Base-by-base conservation (phyloP, 1,140 invertebrate genomes). In the Phenacoccus solenopsis region DNA sequence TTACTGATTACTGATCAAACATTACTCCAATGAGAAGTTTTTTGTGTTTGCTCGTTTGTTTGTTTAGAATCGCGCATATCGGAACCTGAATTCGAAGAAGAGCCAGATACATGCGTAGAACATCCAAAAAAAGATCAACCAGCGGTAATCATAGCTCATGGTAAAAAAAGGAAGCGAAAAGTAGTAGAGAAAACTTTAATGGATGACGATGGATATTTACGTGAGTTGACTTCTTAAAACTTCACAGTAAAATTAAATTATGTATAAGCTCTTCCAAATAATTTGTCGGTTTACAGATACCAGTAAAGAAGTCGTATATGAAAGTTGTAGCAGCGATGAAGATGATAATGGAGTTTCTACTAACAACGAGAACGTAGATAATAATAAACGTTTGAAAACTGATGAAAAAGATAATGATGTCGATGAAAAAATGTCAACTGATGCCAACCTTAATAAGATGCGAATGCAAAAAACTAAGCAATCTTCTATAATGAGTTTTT, bases 131-230 rank as follows among this genome's bases (percentile, higher is more conserved):
- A 4, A 25, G 25, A 64, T 3, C 9, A 20, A 2, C 25, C 59
- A 64, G 21, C 25, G 4, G 59, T 64, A 2, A 49, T 49, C 16
- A 16, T 49, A 16, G 13, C 38, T 64, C 59, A 64, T 24, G 59
- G 59, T 64, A 64, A 64, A 64, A 64, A 64, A 27, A 20, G 59
- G 22, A 64, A 64, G 25, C 59, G 59, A 3, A 64, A 64, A 64
- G 22, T 64, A 9, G 16, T 64, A 20, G 25, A 27, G 2, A 64
- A 64, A 22, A 64, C 25, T 2, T 20, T 16, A 10, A 10, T 64
- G 21, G 59, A 27, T 27, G 59, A 64, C 4, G 59, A 64, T 24
- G 59, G 59, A 24, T 64, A 5, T 27, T 4, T 64, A 10, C 25
- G 59, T 64, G 4, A 64, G 59, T 64, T 4, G 13, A 20, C 4